Percentiles rank a stretch among this genome's conserved stretches.
These are phyloP conservation scores for Aphis craccivora DNA, from an alignment of 1,140 invertebrate species.

Conservation along the genomic window DNA sequence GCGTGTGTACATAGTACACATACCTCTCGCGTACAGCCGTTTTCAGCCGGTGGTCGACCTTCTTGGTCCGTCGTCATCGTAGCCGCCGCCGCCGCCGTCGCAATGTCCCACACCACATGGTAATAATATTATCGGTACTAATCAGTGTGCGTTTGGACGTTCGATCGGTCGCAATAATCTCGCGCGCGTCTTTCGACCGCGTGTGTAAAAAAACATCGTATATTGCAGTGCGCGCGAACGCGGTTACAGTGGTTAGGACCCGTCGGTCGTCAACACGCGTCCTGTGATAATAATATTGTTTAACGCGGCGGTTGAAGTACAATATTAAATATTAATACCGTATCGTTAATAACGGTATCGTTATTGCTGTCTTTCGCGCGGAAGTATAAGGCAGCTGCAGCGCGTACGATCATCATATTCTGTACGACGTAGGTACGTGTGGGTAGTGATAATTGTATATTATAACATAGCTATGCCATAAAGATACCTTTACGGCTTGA, in stretches of 20 bases:
- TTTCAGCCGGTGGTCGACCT: constrained; percentile 17
- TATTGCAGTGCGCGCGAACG: too few relatives aligned
- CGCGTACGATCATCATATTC: background rate
- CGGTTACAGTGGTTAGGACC: background rate
- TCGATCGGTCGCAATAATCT: background rate
- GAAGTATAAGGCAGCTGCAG: background rate
- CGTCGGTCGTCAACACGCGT: background rate
- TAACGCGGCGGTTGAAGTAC: background rate
- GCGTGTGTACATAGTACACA: too few relatives aligned
- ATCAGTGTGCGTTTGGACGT: constrained; percentile 46
- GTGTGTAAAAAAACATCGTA: background rate
- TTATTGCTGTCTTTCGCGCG: background rate
- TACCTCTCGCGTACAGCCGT: background rate
- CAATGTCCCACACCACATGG: constrained; percentile 20
- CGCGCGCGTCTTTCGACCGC: too few relatives aligned
- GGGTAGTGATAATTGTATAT: background rate
- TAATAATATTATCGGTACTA: background rate
- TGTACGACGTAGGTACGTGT: background rate
- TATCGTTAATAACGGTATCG: too few relatives aligned
- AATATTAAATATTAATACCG: too few relatives aligned
- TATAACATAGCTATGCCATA: background rate
- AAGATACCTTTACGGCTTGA: background rate
- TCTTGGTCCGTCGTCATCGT: background rate
- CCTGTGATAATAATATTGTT: background rate
- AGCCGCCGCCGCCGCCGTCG: background rate